phyloP scores from a whole-genome alignment of 2,797 vertebrate genomes.

The Chanos chanos region DNA sequence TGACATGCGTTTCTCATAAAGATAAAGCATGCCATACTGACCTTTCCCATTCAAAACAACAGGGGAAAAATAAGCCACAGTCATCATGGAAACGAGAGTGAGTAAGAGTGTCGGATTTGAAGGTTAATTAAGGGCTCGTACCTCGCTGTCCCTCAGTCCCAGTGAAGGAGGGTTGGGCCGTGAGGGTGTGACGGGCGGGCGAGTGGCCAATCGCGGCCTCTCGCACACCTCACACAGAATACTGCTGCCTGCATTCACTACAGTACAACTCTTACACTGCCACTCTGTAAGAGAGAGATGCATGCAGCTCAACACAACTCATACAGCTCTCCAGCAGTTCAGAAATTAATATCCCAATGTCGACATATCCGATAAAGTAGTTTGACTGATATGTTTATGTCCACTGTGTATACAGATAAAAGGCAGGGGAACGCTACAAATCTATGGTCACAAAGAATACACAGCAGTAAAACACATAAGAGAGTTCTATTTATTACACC shows the following conservation, averaged over 20 bases:
- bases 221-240: constrained; percentile 86
- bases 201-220: constrained; percentile 81
- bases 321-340: neutral
- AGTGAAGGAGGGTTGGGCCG: constrained; percentile 61
- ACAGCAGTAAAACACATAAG: neutral
- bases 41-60: no score
- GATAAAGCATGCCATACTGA: no score
- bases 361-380: no score
- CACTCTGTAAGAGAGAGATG: constrained; percentile 62
- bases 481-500: constrained; percentile 4
- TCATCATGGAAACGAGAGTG: no score
- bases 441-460: no score
- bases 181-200: constrained; percentile 63
- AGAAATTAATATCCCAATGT: neutral
- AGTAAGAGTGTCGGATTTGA: no score
- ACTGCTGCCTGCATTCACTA: constrained; percentile 78
- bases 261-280: constrained; percentile 86
- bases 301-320: neutral
- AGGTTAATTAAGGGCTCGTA: constrained; percentile 17
- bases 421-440: no score
- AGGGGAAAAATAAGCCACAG: no score
- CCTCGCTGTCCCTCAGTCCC: constrained; percentile 68
- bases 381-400: no score
- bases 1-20: no score
- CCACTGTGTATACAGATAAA: no score